phyloP scores from a whole-genome alignment of 2,888 invertebrate genomes.

The Lycophotia porphyrea region DNA sequence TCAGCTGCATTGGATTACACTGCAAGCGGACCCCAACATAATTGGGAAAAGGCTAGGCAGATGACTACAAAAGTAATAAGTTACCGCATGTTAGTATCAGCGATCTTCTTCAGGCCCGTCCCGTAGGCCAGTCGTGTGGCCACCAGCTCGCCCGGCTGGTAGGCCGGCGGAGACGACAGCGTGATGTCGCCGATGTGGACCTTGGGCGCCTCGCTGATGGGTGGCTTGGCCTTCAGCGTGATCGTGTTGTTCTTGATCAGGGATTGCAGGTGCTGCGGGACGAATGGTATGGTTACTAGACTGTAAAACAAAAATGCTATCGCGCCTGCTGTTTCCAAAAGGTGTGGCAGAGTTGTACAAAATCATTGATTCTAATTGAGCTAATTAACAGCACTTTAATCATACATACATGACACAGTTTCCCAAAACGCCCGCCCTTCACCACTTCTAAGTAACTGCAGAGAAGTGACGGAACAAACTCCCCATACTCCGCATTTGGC shows the following conservation, averaged over 20 bases:
- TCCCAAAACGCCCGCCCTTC: no score
- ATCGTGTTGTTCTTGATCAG: conserved; percentile 93
- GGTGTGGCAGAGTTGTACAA: no score
- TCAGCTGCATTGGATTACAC: background rate
- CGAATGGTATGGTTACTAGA: background rate
- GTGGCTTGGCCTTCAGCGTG: conserved; percentile 91
- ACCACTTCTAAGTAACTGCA: no score
- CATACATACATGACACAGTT: no score
- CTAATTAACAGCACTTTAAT: no score
- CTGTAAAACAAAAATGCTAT: no score
- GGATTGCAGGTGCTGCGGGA: conserved; percentile 83
- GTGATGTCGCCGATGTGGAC: conserved; percentile 91
- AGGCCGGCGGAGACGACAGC: conserved; percentile 95
- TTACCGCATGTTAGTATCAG: conserved; percentile 90
- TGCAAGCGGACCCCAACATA: background rate
- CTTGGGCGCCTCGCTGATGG: conserved; percentile 92
- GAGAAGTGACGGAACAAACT: no score
- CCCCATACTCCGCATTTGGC: no score
- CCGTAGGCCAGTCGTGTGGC: conserved; percentile 99
- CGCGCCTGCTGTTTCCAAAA: no score
- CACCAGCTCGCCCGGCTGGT: conserved; percentile 94
- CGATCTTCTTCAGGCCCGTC: conserved; percentile 97
- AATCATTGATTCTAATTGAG: no score
- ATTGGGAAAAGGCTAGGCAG: background rate
- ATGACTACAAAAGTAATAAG: conserved; percentile 15